Conservation (phyloP, 2,797 vertebrate genomes). For the Tamandua tetradactyla region DNA sequence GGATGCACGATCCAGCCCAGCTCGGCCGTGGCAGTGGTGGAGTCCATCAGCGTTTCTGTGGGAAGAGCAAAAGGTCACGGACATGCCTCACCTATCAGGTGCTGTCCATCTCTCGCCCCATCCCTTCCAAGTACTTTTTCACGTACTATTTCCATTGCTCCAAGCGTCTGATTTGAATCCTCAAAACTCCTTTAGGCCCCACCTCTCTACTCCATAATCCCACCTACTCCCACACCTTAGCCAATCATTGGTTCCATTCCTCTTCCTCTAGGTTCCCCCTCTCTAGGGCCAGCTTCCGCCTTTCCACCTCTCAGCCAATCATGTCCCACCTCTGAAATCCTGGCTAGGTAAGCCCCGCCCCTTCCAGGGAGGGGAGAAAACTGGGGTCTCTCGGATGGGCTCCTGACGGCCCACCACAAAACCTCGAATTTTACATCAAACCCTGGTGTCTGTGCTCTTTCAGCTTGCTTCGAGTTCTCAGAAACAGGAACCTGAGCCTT, state of each 20-base stretch:
- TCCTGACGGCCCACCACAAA: not conserved
- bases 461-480: not conserved
- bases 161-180: not conserved
- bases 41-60: conserved; percentile 96
- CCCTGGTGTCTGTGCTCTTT: not conserved
- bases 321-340: not conserved
- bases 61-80: conserved; percentile 70
- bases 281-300: not conserved
- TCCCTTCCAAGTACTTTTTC: not conserved
- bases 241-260: not conserved
- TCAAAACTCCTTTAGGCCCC: not conserved
- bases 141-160: not conserved
- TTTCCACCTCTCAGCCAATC: not conserved
- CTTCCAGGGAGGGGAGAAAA: not conserved
- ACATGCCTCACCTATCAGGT: too few relatives aligned
- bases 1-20: conserved; percentile 96
- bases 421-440: not conserved
- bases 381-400: not conserved
- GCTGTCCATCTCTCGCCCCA: not conserved
- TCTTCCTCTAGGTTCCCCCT: not conserved
- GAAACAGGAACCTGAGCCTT: not conserved
- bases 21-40: conserved; percentile 96
- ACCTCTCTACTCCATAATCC: not conserved
- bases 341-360: not conserved
- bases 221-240: not conserved